A percentile compares a stretch with the other conserved stretches of the same genome.
Conservation (phyloP, 2,113 vertebrate genomes). For the Chlamydotis undulata region DNA sequence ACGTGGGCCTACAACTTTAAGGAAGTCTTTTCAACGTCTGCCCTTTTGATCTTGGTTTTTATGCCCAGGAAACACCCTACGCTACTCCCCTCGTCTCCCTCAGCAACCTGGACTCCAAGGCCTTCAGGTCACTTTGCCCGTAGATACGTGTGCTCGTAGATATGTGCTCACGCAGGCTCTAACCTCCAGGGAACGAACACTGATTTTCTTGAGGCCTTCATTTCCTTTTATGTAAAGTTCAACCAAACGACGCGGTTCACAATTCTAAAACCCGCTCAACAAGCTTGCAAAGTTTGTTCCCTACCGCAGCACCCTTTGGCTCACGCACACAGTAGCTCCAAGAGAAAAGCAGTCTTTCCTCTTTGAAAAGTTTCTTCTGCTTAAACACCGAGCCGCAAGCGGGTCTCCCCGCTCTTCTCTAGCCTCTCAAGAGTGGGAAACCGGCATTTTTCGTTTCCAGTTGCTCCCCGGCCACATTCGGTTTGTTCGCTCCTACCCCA, state of each 20-base stretch:
- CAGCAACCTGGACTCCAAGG: neutral
- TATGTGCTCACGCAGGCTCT: neutral
- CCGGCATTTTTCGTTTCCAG: fast-evolving
- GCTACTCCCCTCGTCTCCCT: neutral
- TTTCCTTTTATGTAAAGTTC: conserved; percentile 3
- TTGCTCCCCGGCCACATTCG: fast-evolving
- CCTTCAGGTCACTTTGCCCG: neutral
- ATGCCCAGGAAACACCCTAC: neutral
- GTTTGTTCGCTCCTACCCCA: fast-evolving
- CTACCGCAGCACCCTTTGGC: neutral
- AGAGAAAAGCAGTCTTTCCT: neutral
- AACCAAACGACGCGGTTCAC: neutral
- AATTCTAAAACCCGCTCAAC: neutral
- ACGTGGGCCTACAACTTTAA: neutral
- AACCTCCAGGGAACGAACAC: neutral
- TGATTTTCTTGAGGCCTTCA: neutral
- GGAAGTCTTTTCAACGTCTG: neutral
- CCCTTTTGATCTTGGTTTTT: neutral
- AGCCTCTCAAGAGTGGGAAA: fast-evolving
- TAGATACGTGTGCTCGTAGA: neutral
- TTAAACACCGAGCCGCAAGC: neutral
- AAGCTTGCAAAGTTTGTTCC: neutral
- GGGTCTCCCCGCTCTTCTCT: neutral
- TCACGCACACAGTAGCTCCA: fast-evolving
- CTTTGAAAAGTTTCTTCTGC: neutral